Evolutionary conservation across 2,797 vertebrate species (phyloP).

Genomic region (Hydrolagus colliei): DNA sequence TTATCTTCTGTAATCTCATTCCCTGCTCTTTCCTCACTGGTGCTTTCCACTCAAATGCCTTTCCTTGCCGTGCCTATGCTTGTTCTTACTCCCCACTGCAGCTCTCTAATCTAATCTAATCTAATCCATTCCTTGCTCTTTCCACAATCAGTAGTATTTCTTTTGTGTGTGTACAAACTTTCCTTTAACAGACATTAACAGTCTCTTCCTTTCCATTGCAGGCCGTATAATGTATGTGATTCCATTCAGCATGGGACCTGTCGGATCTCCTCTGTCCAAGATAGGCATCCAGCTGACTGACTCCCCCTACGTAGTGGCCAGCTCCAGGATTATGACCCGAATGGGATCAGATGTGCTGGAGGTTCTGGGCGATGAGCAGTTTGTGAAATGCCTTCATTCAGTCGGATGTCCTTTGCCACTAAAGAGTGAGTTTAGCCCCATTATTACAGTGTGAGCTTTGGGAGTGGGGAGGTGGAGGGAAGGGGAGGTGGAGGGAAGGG

Average conservation of each 20-base stretch:
- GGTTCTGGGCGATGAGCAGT: slow-evolving; percentile 66
- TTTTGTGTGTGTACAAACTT: no score
- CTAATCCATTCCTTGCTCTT: no score
- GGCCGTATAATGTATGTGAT: slow-evolving; percentile 92
- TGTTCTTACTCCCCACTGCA: no score
- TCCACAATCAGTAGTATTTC: no score
- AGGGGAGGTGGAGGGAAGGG: slow-evolving; percentile 60
- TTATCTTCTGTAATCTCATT: no score
- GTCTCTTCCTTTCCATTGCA: slow-evolving; percentile 42
- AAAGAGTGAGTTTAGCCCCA: slow-evolving; percentile 61
- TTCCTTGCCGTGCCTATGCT: no score
- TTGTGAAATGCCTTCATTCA: slow-evolving; percentile 86
- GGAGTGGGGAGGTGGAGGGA: slow-evolving; percentile 47
- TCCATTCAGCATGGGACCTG: slow-evolving; percentile 91
- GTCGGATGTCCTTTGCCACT: slow-evolving; percentile 86
- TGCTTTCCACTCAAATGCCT: no score
- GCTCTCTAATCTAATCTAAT: slow-evolving; percentile 46
- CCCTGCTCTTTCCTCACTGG: no score
- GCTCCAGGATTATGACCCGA: slow-evolving; percentile 92
- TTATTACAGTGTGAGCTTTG: not conserved
- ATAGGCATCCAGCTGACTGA: slow-evolving; percentile 84
- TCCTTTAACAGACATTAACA: no score
- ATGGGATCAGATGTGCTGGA: slow-evolving; percentile 72
- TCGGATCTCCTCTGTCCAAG: slow-evolving; percentile 82
- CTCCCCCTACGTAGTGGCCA: slow-evolving; percentile 86